Percentiles rank a stretch among this genome's conserved stretches.
These are phyloP conservation scores for Drosophila kurseongensis DNA, from an alignment of 1,140 invertebrate genomes.

Conservation along the genomic window DNA sequence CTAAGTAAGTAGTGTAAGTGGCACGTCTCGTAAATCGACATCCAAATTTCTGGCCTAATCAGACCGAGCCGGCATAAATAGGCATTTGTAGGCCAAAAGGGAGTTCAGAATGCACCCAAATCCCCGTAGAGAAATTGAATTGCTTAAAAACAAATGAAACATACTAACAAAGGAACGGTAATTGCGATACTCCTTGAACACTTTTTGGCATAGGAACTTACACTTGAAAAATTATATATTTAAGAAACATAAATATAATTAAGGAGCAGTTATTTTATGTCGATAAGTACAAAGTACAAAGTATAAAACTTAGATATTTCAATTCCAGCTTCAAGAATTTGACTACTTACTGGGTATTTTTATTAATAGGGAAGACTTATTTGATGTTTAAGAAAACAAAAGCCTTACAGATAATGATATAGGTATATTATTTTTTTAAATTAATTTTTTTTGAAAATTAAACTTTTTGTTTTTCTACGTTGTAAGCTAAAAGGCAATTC, in stretches of 20 bases:
- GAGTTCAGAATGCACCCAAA: constrained; percentile 8
- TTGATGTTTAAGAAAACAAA: too few species aligned
- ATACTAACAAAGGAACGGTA: constrained; percentile 22
- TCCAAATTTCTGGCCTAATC: constrained; percentile 69
- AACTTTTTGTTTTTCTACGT: neutral
- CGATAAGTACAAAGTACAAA: too few species aligned
- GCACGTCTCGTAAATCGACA: constrained; percentile 62
- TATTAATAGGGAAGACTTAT: too few species aligned
- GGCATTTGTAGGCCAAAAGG: constrained; percentile 44
- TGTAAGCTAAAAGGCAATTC: neutral
- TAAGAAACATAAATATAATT: too few species aligned
- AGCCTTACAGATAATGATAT: too few species aligned
- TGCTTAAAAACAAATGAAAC: constrained; percentile 79
- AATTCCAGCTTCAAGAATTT: too few species aligned
- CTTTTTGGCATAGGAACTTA: constrained; percentile 5
- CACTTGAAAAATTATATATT: neutral
- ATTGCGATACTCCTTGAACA: constrained; percentile 2
- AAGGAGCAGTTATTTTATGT: too few species aligned
- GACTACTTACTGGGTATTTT: too few species aligned
- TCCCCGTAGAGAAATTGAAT: constrained; percentile 72
- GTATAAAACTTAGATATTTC: too few species aligned
- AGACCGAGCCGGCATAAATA: constrained; percentile 47
- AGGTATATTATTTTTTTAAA: neutral
- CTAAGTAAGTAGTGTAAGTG: constrained; percentile 55
- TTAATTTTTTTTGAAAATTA: neutral